Evolutionary conservation across 2,113 vertebrate species (phyloP), one percentile per base, ranked within the genome.

Genomic region (Triplophysa siluroides): DNA sequence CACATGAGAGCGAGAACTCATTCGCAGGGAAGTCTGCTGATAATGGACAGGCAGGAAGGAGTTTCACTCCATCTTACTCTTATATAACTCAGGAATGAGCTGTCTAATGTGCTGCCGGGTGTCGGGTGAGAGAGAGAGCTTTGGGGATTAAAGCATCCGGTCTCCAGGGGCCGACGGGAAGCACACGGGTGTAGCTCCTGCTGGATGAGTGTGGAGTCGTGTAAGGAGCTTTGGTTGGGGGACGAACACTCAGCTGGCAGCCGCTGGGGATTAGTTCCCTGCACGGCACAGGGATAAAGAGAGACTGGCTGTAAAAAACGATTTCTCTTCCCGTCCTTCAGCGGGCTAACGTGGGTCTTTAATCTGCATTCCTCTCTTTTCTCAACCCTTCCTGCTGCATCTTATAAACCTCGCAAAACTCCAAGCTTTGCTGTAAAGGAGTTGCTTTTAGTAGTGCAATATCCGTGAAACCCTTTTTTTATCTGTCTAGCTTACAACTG

Each of bases 141-240:
- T 84, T 77, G 56, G 54, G 81, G 81, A 80, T 67, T 83, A 80
- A 77, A 80, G 41, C 56, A 43, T 60, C 4, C 26, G 16, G 41
- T 83, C 52, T 76, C 63, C 45, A n/a, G 50, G 61, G 66, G 52
- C 43, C 68, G 64, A 16, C 6, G 26, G 72, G 50, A 26, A 56
- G 43, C 7, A 80, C 21, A 33, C 41, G n/a, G 69, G 29, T 9
- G 61, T 8, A 11, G 68, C 52, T 41, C 66, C 70, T 21, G 72
- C 83, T 84, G 86, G 83, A 85, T 81, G 87, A 86, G 87, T 83
- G 83, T 82, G 83, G 80, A 72, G 75, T 89, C 78, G 71, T 87
- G 82, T 87, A 89, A 90, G 85, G 66, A 89, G 89, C 87, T 90
- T 91, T 87, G 78, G 60, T 21, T 78, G 76, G 71, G 75, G 86